phyloP scores from a whole-genome alignment of 2,888 invertebrate genomes.

The Lottia gigantea region DNA sequence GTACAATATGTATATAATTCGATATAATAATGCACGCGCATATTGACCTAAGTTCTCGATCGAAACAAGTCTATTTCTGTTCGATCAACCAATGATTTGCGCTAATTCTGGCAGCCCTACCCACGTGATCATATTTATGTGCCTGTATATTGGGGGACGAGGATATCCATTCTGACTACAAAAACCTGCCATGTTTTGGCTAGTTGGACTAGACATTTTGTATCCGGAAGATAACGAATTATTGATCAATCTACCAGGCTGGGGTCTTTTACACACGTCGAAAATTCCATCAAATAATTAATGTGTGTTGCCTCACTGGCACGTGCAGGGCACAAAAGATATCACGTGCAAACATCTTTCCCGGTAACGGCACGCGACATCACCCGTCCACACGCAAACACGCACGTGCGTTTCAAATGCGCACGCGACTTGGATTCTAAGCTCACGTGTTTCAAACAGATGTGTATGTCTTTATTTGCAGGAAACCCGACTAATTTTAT shows the following conservation, averaged over 20 bases:
- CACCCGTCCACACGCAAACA: not conserved
- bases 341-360: conserved; percentile 9
- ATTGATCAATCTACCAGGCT: no score
- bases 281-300: conserved; percentile 14
- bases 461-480: not conserved
- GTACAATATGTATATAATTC: no score
- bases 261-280: not conserved
- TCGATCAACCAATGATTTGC: not conserved
- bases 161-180: no score
- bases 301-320: not conserved
- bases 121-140: no score
- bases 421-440: no score
- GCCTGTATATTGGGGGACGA: no score
- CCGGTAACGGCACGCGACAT: conserved; percentile 13
- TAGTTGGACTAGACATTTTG: no score
- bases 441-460: not conserved
- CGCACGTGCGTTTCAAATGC: conserved; percentile 5
- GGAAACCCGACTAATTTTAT: not conserved
- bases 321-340: conserved; percentile 3
- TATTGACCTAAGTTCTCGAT: no score
- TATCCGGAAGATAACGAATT: no score
- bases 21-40: no score
- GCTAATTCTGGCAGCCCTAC: not conserved
- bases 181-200: no score
- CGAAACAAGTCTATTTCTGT: no score